A percentile compares a stretch with the other conserved stretches of the same genome.
Evolutionary conservation across 2,113 vertebrate genomes (phyloP).

Genomic region (Nanorana parkeri): DNA sequence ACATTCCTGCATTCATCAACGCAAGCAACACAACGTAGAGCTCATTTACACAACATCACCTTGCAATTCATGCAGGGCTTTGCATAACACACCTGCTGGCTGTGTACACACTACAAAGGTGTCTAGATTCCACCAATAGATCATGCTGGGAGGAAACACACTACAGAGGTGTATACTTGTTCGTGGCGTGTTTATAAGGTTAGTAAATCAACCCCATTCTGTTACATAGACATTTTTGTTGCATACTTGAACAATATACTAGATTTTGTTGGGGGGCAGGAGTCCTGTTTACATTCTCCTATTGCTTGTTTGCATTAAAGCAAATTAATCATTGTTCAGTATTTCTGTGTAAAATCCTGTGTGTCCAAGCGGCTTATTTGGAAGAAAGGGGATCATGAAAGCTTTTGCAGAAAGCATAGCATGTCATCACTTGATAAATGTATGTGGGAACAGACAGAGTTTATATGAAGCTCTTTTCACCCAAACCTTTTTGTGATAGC

Average conservation of each 20-base stretch:
- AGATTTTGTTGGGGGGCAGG: background rate
- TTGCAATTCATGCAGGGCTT: too few relatives aligned
- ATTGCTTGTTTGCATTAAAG: background rate
- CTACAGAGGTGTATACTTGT: too few relatives aligned
- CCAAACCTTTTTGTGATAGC: background rate
- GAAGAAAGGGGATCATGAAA: constrained; percentile 6
- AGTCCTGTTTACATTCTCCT: background rate
- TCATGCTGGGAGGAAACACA: too few relatives aligned
- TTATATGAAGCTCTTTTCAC: constrained; percentile 17
- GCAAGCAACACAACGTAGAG: too few relatives aligned
- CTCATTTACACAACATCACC: too few relatives aligned
- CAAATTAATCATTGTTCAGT: background rate
- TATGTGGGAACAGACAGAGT: background rate
- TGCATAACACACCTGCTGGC: too few relatives aligned
- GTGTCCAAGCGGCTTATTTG: constrained; percentile 16
- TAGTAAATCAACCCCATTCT: too few relatives aligned
- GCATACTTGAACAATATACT: background rate
- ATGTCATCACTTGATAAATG: constrained; percentile 34
- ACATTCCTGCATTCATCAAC: too few relatives aligned
- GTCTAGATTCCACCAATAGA: too few relatives aligned
- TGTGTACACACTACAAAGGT: too few relatives aligned
- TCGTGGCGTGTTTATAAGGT: too few relatives aligned
- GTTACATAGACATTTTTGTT: background rate
- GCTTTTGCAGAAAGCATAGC: background rate
- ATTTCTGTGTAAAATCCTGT: background rate